Percentiles rank a stretch among this genome's conserved stretches.
Evolutionary conservation across 1,140 invertebrate species (phyloP).

Genomic region (Chrysopa pallens): DNA sequence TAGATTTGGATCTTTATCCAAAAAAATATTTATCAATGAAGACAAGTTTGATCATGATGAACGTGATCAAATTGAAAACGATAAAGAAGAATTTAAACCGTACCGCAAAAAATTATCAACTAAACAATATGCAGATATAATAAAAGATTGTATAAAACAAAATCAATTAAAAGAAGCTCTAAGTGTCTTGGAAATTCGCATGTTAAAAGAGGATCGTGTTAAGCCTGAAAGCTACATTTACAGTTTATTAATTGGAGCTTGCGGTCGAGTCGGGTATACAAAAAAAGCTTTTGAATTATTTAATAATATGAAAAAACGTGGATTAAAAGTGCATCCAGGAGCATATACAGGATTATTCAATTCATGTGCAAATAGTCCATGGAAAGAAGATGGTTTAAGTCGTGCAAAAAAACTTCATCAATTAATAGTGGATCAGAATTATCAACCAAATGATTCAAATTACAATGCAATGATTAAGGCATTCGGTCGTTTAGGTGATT

Average conservation of each 20-base stretch:
- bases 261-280: slow-evolving; percentile 61
- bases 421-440: slow-evolving; percentile 45
- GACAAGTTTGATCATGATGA: no score
- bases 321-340: slow-evolving; percentile 40
- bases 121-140: slow-evolving; percentile 44
- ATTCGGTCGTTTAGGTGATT: slow-evolving; percentile 63
- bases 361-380: slow-evolving; percentile 68
- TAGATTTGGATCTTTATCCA: no score
- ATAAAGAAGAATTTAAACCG: not conserved
- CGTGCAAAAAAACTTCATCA: slow-evolving; percentile 43
- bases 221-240: slow-evolving; percentile 63
- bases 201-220: slow-evolving; percentile 56
- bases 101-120: slow-evolving; percentile 25
- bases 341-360: slow-evolving; percentile 75
- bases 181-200: slow-evolving; percentile 48
- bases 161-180: slow-evolving; percentile 52
- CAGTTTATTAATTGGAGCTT: slow-evolving; percentile 59
- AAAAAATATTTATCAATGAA: no score
- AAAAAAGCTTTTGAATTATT: slow-evolving; percentile 70
- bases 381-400: slow-evolving; percentile 35
- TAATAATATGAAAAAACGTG: slow-evolving; percentile 60
- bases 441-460: slow-evolving; percentile 52
- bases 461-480: slow-evolving; percentile 85
- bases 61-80: no score
- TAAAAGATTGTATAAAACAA: slow-evolving; percentile 41